Evolutionary conservation across 2,113 vertebrate species (phyloP).

Genomic region (Malurus cyaneus): DNA sequence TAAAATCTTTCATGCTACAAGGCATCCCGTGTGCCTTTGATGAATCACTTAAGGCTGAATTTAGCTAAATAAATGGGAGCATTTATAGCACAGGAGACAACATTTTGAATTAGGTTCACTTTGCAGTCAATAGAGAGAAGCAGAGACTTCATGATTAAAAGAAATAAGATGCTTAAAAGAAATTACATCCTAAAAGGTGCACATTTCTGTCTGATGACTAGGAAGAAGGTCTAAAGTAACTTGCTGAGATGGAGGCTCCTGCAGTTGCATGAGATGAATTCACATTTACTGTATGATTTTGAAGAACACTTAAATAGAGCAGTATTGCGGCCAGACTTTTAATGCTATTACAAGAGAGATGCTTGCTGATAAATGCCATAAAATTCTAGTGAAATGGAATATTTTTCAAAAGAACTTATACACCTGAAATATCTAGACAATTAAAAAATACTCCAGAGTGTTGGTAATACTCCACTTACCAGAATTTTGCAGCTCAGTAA

Average conservation of each 20-base stretch:
- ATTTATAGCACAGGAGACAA: neutral
- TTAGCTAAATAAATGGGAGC: neutral
- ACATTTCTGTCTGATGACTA: neutral
- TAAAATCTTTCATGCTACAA: neutral
- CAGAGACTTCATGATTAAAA: neutral
- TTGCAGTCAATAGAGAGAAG: neutral
- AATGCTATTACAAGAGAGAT: neutral
- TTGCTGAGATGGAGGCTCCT: neutral
- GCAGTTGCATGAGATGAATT: neutral
- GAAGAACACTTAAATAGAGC: neutral
- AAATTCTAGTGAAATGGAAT: neutral
- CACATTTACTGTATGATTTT: accelerated
- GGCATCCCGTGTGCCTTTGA: neutral
- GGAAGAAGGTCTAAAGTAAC: neutral
- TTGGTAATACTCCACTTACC: neutral
- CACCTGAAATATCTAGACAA: neutral
- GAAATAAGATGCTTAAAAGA: neutral
- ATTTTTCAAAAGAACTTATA: neutral
- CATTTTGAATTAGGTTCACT: neutral
- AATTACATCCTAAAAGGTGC: neutral
- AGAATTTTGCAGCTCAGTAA: neutral
- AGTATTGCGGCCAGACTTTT: neutral
- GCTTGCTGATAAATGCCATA: neutral
- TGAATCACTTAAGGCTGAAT: neutral
- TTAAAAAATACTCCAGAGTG: neutral